Conservation (phyloP, 2,888 invertebrate genomes). For the Zhuqinia jingwanae region DNA sequence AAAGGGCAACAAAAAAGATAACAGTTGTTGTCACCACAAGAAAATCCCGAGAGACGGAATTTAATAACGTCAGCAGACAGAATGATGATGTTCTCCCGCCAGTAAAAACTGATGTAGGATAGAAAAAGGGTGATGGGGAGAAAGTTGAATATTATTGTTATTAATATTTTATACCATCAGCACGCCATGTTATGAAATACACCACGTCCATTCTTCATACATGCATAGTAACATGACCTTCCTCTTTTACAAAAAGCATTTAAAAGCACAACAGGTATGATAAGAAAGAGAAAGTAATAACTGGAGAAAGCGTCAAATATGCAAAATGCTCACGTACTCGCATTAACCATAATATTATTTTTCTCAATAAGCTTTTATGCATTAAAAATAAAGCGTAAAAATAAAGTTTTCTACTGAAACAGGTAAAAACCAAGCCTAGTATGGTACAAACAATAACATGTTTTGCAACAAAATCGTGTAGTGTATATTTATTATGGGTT, state of each 20-base stretch:
- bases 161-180: background rate
- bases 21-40: constrained; percentile 22
- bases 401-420: background rate
- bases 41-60: background rate
- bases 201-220: background rate
- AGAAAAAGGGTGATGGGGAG: background rate
- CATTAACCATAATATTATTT: constrained; percentile 44
- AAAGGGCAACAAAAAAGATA: background rate
- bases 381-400: constrained; percentile 23
- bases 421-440: background rate
- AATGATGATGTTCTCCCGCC: constrained; percentile 26
- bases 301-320: constrained; percentile 23
- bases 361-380: constrained; percentile 25
- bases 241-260: background rate
- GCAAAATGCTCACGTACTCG: constrained; percentile 33
- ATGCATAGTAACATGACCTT: background rate
- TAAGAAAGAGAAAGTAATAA: constrained; percentile 10
- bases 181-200: background rate
- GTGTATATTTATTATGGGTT: no score
- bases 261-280: background rate
- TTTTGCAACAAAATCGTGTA: background rate
- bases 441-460: background rate
- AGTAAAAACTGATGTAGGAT: background rate
- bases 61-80: background rate
- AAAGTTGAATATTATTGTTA: constrained; percentile 5